Conservation (phyloP, 2,888 invertebrate genomes). For the Diploptera punctata region DNA sequence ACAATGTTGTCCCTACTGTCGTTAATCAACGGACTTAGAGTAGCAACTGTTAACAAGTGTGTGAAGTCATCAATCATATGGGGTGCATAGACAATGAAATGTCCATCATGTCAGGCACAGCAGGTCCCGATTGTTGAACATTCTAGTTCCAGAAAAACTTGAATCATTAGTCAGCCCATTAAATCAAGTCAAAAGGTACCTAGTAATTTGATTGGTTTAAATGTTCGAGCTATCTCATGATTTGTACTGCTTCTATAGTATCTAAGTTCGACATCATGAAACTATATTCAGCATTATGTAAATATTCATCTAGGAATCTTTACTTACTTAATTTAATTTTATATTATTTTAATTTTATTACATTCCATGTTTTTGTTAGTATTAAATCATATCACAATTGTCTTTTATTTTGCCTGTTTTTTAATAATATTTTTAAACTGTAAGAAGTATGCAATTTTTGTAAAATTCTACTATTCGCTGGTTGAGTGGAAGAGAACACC, state of each 20-base stretch:
- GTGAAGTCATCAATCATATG: constrained; percentile 28
- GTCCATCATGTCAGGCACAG: not conserved
- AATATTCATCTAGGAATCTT: too few relatives aligned
- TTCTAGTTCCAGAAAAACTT: constrained; percentile 9
- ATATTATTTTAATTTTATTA: too few relatives aligned
- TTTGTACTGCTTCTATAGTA: not conserved
- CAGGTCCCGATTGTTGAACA: constrained; percentile 4
- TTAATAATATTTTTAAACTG: too few relatives aligned
- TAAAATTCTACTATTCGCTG: too few relatives aligned
- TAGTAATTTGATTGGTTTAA: not conserved
- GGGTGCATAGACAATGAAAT: constrained; percentile 18
- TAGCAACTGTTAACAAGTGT: constrained; percentile 34
- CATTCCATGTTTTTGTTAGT: too few relatives aligned
- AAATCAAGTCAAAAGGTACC: not conserved
- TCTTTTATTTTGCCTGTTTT: too few relatives aligned
- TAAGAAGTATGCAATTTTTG: too few relatives aligned
- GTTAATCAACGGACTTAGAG: constrained; percentile 28
- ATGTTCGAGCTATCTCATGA: not conserved
- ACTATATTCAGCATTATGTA: too few relatives aligned
- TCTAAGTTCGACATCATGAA: not conserved
- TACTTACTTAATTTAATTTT: not conserved
- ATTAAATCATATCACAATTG: too few relatives aligned
- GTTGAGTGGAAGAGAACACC: too few relatives aligned
- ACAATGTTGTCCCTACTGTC: constrained; percentile 25
- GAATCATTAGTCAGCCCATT: not conserved